Conservation (phyloP, 2,113 vertebrate genomes). For the Columbina picui region DNA sequence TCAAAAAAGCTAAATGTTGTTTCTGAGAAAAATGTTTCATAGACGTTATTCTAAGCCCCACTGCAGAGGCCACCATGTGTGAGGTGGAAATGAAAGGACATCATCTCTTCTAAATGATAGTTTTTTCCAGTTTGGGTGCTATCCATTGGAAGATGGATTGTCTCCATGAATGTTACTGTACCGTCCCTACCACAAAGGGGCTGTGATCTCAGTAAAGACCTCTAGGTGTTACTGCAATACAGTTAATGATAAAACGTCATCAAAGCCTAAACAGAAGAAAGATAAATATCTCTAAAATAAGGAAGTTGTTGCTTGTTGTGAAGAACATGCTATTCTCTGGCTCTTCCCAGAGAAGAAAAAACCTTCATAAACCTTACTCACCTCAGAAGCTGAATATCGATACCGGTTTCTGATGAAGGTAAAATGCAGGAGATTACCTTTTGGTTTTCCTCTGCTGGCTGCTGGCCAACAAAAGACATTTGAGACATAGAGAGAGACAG, state of each 20-base stretch:
- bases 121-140: neutral
- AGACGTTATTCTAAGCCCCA: neutral
- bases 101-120: neutral
- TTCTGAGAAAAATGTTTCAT: neutral
- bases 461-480: neutral
- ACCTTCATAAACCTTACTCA: neutral
- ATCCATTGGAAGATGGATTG: neutral
- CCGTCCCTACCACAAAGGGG: neutral
- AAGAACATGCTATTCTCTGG: neutral
- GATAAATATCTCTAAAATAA: neutral
- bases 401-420: neutral
- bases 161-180: neutral
- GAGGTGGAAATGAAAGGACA: neutral
- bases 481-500: neutral
- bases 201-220: slow-evolving; percentile 32
- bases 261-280: neutral
- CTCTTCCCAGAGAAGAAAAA: neutral
- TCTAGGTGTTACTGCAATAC: slow-evolving; percentile 53
- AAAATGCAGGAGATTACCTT: neutral
- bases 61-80: neutral
- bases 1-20: neutral
- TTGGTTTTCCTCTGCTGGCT: neutral
- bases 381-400: neutral
- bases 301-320: neutral
- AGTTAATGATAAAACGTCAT: neutral